Percentiles rank a stretch among this genome's conserved stretches.
Evolutionary conservation across 2,888 invertebrate species (phyloP).

Genomic region (Brachypalpus laphriformis): DNA sequence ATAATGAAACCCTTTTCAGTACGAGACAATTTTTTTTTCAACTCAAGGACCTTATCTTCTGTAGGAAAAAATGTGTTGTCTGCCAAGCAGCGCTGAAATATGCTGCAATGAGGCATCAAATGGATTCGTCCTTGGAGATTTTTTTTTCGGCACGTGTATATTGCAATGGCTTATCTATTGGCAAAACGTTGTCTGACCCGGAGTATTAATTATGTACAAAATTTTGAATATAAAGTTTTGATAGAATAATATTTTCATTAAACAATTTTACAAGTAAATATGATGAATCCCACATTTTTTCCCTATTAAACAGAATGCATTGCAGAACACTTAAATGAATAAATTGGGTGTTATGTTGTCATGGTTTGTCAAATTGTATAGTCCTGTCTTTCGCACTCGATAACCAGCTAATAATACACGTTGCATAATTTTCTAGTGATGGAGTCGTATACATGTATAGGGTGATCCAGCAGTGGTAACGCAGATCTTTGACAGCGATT

Average conservation of each 20-base stretch:
- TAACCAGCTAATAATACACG: too few species aligned
- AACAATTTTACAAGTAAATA: background rate
- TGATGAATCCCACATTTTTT: too few species aligned
- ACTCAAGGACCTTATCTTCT: slow-evolving; percentile 51
- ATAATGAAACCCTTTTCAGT: slow-evolving; percentile 68
- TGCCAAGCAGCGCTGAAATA: slow-evolving; percentile 28
- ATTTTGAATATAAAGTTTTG: background rate
- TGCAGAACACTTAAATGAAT: too few species aligned
- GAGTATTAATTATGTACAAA: background rate
- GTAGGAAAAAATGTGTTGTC: slow-evolving; percentile 16
- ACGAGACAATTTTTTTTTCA: slow-evolving; percentile 55
- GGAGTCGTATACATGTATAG: too few species aligned
- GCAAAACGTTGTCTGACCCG: background rate
- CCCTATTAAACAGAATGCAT: too few species aligned
- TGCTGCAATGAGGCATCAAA: slow-evolving; percentile 59
- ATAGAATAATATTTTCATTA: background rate
- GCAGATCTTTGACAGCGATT: too few species aligned
- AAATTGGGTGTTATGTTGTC: too few species aligned
- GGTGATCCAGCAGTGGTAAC: too few species aligned
- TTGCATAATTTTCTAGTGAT: too few species aligned
- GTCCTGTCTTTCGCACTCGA: too few species aligned
- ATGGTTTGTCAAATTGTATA: too few species aligned
- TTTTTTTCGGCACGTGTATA: slow-evolving; percentile 41
- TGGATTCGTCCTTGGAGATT: slow-evolving; percentile 70
- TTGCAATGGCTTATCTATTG: background rate